Evolutionary conservation across 2,888 invertebrate species (phyloP), one percentile per base, ranked within the genome.

Genomic region (Panzeria rudis): DNA sequence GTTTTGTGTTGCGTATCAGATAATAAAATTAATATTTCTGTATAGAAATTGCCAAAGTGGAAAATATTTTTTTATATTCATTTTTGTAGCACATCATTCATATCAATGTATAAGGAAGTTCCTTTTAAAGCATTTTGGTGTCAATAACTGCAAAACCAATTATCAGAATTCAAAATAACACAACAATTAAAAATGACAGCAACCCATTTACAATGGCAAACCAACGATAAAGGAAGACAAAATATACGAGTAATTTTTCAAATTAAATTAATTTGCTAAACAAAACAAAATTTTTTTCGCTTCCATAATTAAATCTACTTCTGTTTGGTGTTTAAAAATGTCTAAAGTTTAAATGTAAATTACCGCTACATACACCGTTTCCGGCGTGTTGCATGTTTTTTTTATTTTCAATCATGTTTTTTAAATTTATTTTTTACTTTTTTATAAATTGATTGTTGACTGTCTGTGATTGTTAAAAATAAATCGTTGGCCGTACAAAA

Each of bases 401-500:
- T 32, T 25, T 20, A 50, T 50, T 62, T 20, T 23, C 38, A 52
- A 56, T 35, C 64, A 25, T 41, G 9, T 8, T 50, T 50, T 50
- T 50, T 47, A 7, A n/a, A 11, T 32, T 15, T 62, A 23, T 50
- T n/a, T 25, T 23, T 8, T 73, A 23, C n/a, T n/a, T 23, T 13
- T 75, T 1, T 41, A 20, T 44, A 25, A 62, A 56, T 66, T 66
- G 20, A 35, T 64, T 47, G 17, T 35, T 64, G 79, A 41, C 29
- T 80, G 72, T 73, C 66, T 59, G 11, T 11, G 20, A 32, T 66
- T 72, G 77, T 84, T 84, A 81, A 84, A 84, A 81, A 81, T 84
- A 84, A 73, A 73, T 61, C 61, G 23, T 47, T 61, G 32, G n/a
- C 38, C 32, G 11, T 6, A 35, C 35, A 61, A 23, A 80, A 80